These are phyloP conservation scores for Galerucella calmariensis DNA, from an alignment of 2,888 invertebrate genomes.

Conservation along the genomic window DNA sequence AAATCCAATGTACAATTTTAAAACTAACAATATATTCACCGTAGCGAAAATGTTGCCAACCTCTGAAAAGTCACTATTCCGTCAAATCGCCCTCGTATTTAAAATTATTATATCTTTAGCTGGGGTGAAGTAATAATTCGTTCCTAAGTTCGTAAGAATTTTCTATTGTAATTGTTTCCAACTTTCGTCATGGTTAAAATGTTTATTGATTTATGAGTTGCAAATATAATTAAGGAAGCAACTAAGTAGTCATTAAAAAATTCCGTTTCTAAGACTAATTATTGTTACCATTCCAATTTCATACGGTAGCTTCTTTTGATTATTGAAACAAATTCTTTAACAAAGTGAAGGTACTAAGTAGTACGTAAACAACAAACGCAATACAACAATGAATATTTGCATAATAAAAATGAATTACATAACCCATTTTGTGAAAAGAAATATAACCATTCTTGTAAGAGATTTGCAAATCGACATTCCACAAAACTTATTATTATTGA, in stretches of 20 bases:
- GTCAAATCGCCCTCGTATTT: too few species aligned
- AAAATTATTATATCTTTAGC: too few species aligned
- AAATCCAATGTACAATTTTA: too few species aligned
- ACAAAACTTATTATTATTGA: not conserved
- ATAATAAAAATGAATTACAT: conserved; percentile 54
- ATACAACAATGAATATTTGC: conserved; percentile 55
- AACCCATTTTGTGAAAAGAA: conserved; percentile 51
- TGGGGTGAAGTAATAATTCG: not conserved
- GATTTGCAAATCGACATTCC: conserved; percentile 10
- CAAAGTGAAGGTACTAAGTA: conserved; percentile 49
- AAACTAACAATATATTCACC: too few species aligned
- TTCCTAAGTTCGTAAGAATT: not conserved
- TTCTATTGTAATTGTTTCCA: not conserved
- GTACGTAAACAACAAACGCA: conserved; percentile 53
- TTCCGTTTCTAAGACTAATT: conserved; percentile 34
- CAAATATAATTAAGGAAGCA: conserved; percentile 4
- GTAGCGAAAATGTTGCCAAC: too few species aligned
- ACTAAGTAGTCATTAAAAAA: conserved; percentile 33
- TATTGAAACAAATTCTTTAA: conserved; percentile 42
- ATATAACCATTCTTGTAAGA: conserved; percentile 45
- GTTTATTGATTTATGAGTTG: conserved; percentile 6
- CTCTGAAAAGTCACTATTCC: too few species aligned
- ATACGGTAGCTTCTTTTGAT: conserved; percentile 37
- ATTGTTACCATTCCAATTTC: conserved; percentile 34
- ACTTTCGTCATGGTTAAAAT: not conserved